phyloP scores from a whole-genome alignment of 2,888 invertebrate species.

The Nomada ferruginata region DNA sequence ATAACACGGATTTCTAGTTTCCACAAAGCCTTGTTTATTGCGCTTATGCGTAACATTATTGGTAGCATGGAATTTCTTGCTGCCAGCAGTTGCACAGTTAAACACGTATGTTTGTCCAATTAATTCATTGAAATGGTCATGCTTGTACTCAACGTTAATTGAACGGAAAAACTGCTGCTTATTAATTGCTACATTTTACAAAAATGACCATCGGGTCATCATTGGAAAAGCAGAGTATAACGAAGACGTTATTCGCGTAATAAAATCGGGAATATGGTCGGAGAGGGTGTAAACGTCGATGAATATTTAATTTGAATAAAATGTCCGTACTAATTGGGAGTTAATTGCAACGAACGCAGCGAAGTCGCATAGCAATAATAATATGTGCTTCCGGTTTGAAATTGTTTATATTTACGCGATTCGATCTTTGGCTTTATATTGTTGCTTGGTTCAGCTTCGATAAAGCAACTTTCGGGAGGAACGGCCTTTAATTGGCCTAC shows the following conservation, averaged over 20 bases:
- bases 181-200: neutral
- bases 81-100: neutral
- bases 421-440: neutral
- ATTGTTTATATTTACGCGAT: neutral
- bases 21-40: neutral
- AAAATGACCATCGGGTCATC: neutral
- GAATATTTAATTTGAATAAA: neutral
- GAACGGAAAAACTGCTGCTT: neutral
- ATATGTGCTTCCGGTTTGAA: neutral
- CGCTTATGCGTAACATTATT: neutral
- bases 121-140: conserved; percentile 22
- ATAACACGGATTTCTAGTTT: neutral
- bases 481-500: neutral
- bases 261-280: neutral
- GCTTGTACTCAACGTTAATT: too few species aligned
- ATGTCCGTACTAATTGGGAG: neutral
- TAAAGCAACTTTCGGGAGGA: neutral
- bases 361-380: neutral
- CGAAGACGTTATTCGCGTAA: neutral
- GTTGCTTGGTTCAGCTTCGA: neutral
- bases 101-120: conserved; percentile 12
- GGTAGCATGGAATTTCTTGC: neutral
- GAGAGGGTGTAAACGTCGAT: neutral
- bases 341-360: too few species aligned
- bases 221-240: neutral